Conservation (phyloP, 2,888 invertebrate genomes). For the Apamea sordens region DNA sequence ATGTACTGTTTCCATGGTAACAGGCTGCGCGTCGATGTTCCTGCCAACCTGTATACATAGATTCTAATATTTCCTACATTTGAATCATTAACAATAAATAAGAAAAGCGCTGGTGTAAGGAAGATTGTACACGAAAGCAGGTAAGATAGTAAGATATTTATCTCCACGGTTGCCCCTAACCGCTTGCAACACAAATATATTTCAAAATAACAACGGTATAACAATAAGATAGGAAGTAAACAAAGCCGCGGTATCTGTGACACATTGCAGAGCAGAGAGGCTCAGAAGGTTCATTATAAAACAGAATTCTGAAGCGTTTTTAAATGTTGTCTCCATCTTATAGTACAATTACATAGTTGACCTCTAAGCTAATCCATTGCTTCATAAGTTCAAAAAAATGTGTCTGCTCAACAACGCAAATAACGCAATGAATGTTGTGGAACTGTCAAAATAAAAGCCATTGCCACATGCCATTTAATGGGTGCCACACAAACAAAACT, state of each 20-base stretch:
- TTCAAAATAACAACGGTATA: constrained; percentile 40
- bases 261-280: background rate
- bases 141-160: constrained; percentile 14
- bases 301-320: background rate
- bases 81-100: constrained; percentile 1
- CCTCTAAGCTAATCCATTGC: too few relatives aligned
- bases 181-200: constrained; percentile 37
- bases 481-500: too few relatives aligned
- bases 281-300: constrained; percentile 6
- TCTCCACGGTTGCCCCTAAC: constrained; percentile 5
- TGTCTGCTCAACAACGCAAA: too few relatives aligned
- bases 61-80: background rate
- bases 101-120: background rate
- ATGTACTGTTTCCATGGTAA: too few relatives aligned
- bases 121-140: constrained; percentile 20
- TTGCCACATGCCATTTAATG: too few relatives aligned
- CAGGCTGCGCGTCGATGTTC: too few relatives aligned
- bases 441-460: too few relatives aligned
- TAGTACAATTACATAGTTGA: too few relatives aligned
- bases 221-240: constrained; percentile 21
- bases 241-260: background rate
- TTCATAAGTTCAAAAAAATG: too few relatives aligned
- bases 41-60: too few relatives aligned
- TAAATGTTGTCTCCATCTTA: background rate
- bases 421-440: too few relatives aligned